Base-by-base conservation (phyloP, 2,797 vertebrate genomes). In the Xiphorhynchus erythropygius region DNA sequence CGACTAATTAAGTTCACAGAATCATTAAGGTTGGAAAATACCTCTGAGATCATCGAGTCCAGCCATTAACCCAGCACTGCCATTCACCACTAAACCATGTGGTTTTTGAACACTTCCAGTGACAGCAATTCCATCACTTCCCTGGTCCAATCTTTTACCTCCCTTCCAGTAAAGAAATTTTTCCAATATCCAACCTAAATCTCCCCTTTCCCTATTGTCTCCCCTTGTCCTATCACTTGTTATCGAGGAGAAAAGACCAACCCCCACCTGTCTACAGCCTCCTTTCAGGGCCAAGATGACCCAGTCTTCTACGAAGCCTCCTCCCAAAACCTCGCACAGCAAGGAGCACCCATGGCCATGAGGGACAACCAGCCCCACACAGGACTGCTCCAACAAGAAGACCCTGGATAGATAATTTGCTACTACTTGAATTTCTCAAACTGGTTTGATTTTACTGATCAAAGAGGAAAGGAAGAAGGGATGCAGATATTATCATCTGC, bases 1-100 rank as follows among this genome's bases (percentile, higher is more conserved):
- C 0, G 0, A 65, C 35, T 18, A 42, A 73, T 28, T 35, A 41
- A 18, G 41, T 14, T 32, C 3, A 71, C 2, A 35, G 41, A 70
- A 4, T 32, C 28, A 30, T 57, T 18, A 50, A 2, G 5, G 28
- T 6, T 39, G 10, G 7, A 23, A 63, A 30, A 30, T 28, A 3
- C 9, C n/a, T 56, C n/a, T 50, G 44, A 41, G 22, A 44, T 33
- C 21, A 82, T 24, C 10, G 7, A 41, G 25, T 42, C 11, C 53
- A 79, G 21, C 11, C 6, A 17, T 11, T 32, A 53, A 28, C 9
- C 21, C 67, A 84, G 33, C 59, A 65, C 33, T 73, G 18, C 39
- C 18, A 42, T 18, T 25, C 16, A 42, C 4, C 33, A 78, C 18
- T 27, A n/a, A 60, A 59, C 39, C 18, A n/a, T 1, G 39, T 28